These are phyloP conservation scores for Prunella himalayana DNA, from an alignment of 2,113 vertebrate genomes.

Conservation along the genomic window DNA sequence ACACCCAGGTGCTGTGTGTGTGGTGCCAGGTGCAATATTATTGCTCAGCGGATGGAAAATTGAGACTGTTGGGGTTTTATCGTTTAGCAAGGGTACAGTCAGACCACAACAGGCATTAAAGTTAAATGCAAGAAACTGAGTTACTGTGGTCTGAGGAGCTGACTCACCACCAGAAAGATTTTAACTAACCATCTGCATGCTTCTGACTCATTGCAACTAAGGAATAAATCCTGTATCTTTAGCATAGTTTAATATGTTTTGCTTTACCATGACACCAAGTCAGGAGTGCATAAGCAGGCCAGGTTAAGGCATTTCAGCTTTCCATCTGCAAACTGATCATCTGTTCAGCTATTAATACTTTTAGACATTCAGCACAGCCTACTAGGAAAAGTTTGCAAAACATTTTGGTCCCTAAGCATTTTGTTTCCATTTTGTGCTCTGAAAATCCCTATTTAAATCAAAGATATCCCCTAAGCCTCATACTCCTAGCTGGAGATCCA, in stretches of 20 bases:
- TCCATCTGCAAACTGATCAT: neutral
- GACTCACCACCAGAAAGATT: neutral
- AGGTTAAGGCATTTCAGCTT: neutral
- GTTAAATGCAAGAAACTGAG: neutral
- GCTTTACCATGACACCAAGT: neutral
- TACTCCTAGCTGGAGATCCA: neutral
- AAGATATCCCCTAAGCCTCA: slow-evolving; percentile 1
- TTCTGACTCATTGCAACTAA: neutral
- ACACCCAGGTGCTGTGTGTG: neutral
- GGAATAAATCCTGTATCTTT: neutral
- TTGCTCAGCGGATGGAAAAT: neutral
- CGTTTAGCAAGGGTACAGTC: neutral
- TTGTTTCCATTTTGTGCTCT: slow-evolving; percentile 43
- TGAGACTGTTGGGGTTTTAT: neutral
- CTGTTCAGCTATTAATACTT: neutral
- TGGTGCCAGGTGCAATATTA: neutral
- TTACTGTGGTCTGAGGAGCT: neutral
- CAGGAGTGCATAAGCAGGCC: neutral
- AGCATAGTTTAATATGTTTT: neutral
- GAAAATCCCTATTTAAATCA: slow-evolving; percentile 36
- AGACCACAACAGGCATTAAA: neutral
- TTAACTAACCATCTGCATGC: neutral
- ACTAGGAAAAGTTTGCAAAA: neutral
- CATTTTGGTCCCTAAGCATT: slow-evolving; percentile 3
- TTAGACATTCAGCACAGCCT: neutral